Evolutionary conservation across 2,797 vertebrate species (phyloP), one percentile per base, ranked within the genome.

Genomic region (Pipistrellus nathusii): DNA sequence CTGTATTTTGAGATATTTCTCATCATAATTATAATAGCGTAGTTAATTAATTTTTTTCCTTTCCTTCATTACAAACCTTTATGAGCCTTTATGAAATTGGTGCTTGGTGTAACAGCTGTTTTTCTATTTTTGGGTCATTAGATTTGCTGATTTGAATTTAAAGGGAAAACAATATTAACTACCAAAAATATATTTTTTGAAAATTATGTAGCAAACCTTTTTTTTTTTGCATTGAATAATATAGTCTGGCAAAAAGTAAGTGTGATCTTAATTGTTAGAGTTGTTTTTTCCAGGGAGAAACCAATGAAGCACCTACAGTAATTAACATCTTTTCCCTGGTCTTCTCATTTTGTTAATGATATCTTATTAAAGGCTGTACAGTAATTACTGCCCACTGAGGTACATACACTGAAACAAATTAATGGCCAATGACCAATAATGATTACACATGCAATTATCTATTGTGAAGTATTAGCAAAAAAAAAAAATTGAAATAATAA

Each of bases 271-370:
- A 98, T 98, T 97, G 98, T 97, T 96, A 96, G 97, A 96, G 85
- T 2, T 98, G 97, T 91, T 97, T 98, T 98, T 98, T 97, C 97
- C 96, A 96, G 96, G 90, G 97, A 98, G 98, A 96, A 98, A 96
- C 66, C 85, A 96, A 93, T 95, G 96, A 97, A 98, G 98, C 95
- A 97, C 96, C 98, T 98, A 97, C 5, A 97, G 97, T 98, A 98
- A 98, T 98, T 98, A 98, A 98, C 97, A 97, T 98, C 97, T 97
- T 98, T 98, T 98, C 95, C 98, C 90, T 97, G 97, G 96, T 98
- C 94, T 98, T 98, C 98, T 98, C 97, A 98, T 98, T 98, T 98
- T 98, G 97, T 98, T 98, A 98, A 98, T 98, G 98, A 97, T 98
- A 98, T 97, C 91, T 98, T 97, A 98, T 97, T 98, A 98, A 98